phyloP scores from a whole-genome alignment of 2,888 invertebrate genomes.

The Nephrocerus scutellatus region DNA sequence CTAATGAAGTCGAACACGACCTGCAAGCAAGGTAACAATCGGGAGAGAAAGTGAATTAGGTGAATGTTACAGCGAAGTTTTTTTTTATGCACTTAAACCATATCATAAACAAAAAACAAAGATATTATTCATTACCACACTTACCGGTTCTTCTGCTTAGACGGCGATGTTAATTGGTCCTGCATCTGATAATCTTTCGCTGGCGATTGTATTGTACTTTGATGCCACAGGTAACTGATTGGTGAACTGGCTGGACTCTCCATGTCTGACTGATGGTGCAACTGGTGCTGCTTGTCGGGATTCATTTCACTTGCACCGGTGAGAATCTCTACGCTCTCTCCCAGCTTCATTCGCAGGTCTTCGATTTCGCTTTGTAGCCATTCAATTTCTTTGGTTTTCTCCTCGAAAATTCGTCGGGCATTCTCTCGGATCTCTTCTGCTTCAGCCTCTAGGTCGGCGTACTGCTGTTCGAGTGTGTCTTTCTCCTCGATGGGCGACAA shows the following conservation, averaged over 20 bases:
- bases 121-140: no score
- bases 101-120: no score
- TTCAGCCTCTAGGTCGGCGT: slow-evolving; percentile 64
- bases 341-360: slow-evolving; percentile 43
- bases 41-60: no score
- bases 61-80: no score
- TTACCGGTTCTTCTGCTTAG: no score
- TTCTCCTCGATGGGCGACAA: slow-evolving; percentile 75
- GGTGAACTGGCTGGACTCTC: slow-evolving; percentile 47
- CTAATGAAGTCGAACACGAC: no score
- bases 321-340: slow-evolving; percentile 42
- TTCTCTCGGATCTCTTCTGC: slow-evolving; percentile 53
- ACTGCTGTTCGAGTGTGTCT: slow-evolving; percentile 63
- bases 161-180: no score
- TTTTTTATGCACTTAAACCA: no score
- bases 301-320: slow-evolving; percentile 42
- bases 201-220: slow-evolving; percentile 48
- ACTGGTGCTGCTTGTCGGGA: slow-evolving; percentile 7
- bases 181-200: slow-evolving; percentile 42
- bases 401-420: slow-evolving; percentile 51
- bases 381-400: slow-evolving; percentile 53
- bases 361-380: slow-evolving; percentile 50
- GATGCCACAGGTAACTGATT: slow-evolving; percentile 49
- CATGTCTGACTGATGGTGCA: slow-evolving; percentile 22
- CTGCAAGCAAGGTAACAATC: no score